Evolutionary conservation across 2,888 invertebrate species (phyloP).

Genomic region (Thysanoteuthis rhombus): DNA sequence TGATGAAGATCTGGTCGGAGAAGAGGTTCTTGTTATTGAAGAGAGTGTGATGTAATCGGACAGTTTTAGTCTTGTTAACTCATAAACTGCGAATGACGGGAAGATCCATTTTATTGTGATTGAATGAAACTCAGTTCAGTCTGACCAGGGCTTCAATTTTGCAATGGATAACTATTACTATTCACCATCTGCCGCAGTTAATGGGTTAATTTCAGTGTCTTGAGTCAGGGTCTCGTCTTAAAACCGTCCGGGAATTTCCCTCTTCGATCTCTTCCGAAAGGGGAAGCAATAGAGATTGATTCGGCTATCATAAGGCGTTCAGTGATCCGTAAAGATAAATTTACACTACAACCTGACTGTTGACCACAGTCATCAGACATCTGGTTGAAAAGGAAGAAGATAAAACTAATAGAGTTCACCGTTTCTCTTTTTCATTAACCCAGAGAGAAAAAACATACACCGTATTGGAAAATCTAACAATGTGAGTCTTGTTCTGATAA

Average conservation of each 20-base stretch:
- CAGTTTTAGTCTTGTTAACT: neutral
- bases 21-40: neutral
- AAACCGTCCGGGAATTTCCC: neutral
- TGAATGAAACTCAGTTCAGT: too few relatives aligned
- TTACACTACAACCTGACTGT: neutral
- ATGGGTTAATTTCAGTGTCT: neutral
- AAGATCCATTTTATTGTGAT: too few relatives aligned
- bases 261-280: neutral
- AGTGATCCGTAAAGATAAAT: neutral
- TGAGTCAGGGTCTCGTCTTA: neutral
- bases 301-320: neutral
- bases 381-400: neutral
- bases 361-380: neutral
- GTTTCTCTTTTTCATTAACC: too few relatives aligned
- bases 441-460: too few relatives aligned
- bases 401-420: neutral
- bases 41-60: neutral
- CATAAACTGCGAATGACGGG: too few relatives aligned
- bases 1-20: neutral
- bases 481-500: neutral
- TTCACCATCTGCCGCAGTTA: too few relatives aligned
- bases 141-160: too few relatives aligned
- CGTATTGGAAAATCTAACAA: too few relatives aligned
- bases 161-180: too few relatives aligned
- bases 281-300: neutral